A percentile compares a stretch with the other conserved stretches of the same genome.
phyloP scores from a whole-genome alignment of 2,113 vertebrate species.

The Balaenoptera acutorostrata region DNA sequence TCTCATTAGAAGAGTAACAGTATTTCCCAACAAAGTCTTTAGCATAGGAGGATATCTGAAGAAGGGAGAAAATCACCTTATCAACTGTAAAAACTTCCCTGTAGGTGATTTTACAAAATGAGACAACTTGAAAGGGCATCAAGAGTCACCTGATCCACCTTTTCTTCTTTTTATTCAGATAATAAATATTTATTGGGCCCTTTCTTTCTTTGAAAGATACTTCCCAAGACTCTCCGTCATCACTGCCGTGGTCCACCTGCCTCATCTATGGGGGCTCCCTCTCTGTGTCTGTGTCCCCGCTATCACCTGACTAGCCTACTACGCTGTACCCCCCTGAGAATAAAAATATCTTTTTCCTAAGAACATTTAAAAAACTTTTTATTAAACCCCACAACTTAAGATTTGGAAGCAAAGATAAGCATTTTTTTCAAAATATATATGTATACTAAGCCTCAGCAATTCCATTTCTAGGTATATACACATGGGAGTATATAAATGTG shows the following conservation, averaged over 20 bases:
- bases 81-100: neutral
- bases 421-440: neutral
- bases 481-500: neutral
- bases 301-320: neutral
- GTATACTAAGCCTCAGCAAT: neutral
- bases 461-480: neutral
- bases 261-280: neutral
- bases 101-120: neutral
- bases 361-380: neutral
- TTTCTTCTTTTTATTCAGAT: neutral
- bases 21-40: neutral
- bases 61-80: neutral
- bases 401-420: neutral
- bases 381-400: conserved; percentile 6
- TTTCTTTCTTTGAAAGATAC: neutral
- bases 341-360: conserved; percentile 23
- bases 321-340: neutral
- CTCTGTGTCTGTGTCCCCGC: neutral
- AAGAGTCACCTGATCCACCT: neutral
- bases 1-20: neutral
- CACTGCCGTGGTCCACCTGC: neutral
- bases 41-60: neutral
- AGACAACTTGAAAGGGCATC: neutral
- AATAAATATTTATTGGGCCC: neutral
- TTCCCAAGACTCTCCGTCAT: neutral